Conservation (phyloP, 2,797 vertebrate genomes). For the Melanotaenia trifasciata region DNA sequence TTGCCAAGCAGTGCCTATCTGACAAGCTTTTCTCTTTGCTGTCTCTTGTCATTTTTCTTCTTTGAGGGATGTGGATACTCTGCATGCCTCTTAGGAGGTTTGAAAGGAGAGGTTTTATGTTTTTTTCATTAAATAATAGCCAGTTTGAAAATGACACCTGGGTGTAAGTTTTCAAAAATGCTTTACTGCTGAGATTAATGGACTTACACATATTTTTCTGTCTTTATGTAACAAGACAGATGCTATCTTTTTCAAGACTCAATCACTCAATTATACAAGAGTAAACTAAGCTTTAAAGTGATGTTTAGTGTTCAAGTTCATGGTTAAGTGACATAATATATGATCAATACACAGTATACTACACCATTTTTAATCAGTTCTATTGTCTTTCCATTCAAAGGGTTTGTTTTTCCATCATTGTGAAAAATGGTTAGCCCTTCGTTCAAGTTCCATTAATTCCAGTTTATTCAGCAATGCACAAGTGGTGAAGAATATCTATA, state of each 20-base stretch:
- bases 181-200: constrained; percentile 48
- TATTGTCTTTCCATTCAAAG: background rate
- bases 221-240: constrained; percentile 28
- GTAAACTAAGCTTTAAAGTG: too few relatives aligned
- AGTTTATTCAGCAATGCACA: background rate
- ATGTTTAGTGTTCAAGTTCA: too few relatives aligned
- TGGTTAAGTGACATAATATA: too few relatives aligned
- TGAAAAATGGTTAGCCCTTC: background rate
- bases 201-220: constrained; percentile 36
- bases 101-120: constrained; percentile 31
- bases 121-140: constrained; percentile 37
- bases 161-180: constrained; percentile 35
- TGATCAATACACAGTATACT: too few relatives aligned
- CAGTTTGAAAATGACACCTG: constrained; percentile 41
- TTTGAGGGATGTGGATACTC: constrained; percentile 41
- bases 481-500: too few relatives aligned
- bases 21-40: constrained; percentile 28
- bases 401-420: too few relatives aligned
- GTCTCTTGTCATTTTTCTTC: constrained; percentile 15
- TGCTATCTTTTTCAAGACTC: too few relatives aligned
- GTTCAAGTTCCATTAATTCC: background rate
- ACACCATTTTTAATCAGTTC: background rate
- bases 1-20: constrained; percentile 65
- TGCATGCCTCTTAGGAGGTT: constrained; percentile 62
- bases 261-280: too few relatives aligned